phyloP scores from a whole-genome alignment of 2,888 invertebrate species.

The Agrochola lychnidis region DNA sequence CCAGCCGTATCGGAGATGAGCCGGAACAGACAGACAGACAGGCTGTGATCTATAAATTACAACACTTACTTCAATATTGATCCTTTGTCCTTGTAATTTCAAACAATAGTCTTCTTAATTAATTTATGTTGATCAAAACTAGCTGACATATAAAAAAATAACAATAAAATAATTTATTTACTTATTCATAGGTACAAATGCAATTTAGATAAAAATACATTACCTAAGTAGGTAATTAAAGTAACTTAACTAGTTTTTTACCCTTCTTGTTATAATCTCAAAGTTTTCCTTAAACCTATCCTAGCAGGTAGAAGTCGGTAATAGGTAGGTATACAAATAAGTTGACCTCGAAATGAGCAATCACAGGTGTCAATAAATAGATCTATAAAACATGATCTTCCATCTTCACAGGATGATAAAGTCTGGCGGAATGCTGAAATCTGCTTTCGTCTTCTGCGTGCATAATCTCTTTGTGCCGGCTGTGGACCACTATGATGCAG shows the following conservation, averaged over 20 bases:
- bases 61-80: too few relatives aligned
- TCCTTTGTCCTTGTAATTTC: too few relatives aligned
- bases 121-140: too few relatives aligned
- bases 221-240: neutral
- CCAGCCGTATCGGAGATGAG: too few relatives aligned
- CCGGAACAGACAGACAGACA: too few relatives aligned
- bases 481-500: conserved; percentile 86
- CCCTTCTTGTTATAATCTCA: conserved; percentile 21
- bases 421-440: conserved; percentile 81
- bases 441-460: conserved; percentile 77
- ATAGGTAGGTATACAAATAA: neutral
- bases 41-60: too few relatives aligned
- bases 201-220: neutral
- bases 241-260: conserved; percentile 18
- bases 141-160: too few relatives aligned
- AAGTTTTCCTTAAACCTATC: neutral
- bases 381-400: conserved; percentile 69
- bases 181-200: conserved; percentile 3
- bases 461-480: conserved; percentile 87
- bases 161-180: too few relatives aligned
- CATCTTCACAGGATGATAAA: conserved; percentile 78
- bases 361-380: neutral
- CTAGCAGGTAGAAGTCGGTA: neutral
- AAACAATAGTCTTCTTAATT: too few relatives aligned
- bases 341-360: conserved; percentile 6